Conservation (phyloP, 2,113 vertebrate species). For the Forbesichthys agassizii region DNA sequence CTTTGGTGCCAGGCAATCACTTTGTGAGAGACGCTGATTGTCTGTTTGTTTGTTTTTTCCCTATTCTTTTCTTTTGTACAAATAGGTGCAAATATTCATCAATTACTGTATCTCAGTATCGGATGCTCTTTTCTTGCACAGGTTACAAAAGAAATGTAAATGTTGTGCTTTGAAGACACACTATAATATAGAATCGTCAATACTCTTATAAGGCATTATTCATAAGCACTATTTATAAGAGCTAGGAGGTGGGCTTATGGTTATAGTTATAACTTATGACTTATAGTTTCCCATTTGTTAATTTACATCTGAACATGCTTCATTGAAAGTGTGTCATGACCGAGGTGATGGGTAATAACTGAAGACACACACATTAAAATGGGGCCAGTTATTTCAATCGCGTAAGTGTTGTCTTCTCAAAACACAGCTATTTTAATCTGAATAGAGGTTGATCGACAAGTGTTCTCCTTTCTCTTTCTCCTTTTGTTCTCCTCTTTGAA, state of each 20-base stretch:
- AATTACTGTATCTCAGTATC: too few relatives aligned
- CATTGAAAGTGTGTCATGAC: slow-evolving; percentile 57
- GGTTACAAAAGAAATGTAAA: slow-evolving; percentile 16
- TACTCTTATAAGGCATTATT: slow-evolving; percentile 13
- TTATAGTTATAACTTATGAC: not conserved
- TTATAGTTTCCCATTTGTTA: slow-evolving; percentile 38
- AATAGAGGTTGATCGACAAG: slow-evolving; percentile 1
- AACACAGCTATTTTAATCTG: not conserved
- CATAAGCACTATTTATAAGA: slow-evolving; percentile 26
- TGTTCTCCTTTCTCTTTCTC: not conserved
- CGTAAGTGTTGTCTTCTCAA: slow-evolving; percentile 3
- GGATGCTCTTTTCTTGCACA: not conserved
- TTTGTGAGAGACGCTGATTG: not conserved
- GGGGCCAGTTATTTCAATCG: slow-evolving; percentile 64
- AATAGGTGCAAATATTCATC: not conserved
- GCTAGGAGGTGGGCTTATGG: slow-evolving; percentile 26
- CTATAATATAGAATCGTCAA: slow-evolving; percentile 48
- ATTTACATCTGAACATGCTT: slow-evolving; percentile 31
- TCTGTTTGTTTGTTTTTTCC: too few relatives aligned
- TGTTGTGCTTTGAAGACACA: slow-evolving; percentile 20
- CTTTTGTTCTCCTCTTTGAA: slow-evolving; percentile 34
- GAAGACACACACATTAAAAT: slow-evolving; percentile 44
- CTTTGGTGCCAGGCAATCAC: not conserved
- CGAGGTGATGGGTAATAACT: slow-evolving; percentile 56
- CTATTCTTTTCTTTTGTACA: not conserved